Conservation (phyloP, 1,140 invertebrate genomes). For the Brachionus angularis region DNA sequence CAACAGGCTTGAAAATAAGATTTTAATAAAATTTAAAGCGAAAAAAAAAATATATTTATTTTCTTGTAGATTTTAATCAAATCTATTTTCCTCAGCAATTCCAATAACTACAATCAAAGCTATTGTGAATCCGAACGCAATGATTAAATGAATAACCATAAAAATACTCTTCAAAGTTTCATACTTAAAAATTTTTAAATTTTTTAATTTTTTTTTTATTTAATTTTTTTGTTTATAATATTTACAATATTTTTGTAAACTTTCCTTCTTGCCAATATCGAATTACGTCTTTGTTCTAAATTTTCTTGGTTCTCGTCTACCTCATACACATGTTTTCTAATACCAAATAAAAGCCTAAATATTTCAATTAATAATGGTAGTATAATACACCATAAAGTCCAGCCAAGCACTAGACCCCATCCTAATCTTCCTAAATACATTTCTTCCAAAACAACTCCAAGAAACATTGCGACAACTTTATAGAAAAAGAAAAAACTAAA, state of each 20-base stretch:
- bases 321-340: neutral
- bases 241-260: neutral
- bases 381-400: constrained; percentile 36
- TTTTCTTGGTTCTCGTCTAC: neutral
- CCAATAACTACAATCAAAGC: constrained; percentile 27
- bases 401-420: constrained; percentile 34
- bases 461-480: constrained; percentile 39
- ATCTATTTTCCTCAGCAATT: constrained; percentile 9
- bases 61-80: too few species aligned
- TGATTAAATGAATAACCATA: neutral
- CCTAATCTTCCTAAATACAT: constrained; percentile 10
- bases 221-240: neutral
- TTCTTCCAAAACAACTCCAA: neutral
- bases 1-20: too few species aligned
- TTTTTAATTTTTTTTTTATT: neutral
- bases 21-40: neutral
- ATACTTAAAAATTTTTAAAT: constrained; percentile 20
- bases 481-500: too few species aligned
- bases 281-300: too few species aligned
- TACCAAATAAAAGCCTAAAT: neutral
- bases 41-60: neutral
- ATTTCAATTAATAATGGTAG: constrained; percentile 12
- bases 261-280: too few species aligned
- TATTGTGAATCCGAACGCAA: constrained; percentile 26
- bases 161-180: neutral